These are phyloP conservation scores for Penelope pileata DNA, from an alignment of 2,113 vertebrate genomes.

Conservation along the genomic window DNA sequence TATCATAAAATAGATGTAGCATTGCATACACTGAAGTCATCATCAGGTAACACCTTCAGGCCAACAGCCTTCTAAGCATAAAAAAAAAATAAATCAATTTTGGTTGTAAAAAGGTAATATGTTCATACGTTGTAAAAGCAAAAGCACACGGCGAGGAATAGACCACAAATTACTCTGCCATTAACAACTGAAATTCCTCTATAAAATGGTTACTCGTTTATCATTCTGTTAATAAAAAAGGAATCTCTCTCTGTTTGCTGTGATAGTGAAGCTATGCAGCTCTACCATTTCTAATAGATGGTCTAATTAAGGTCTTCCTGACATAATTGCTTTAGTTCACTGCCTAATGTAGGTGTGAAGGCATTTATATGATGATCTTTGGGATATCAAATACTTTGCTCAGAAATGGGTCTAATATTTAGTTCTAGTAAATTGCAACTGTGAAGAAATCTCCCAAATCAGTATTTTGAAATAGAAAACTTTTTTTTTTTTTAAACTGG, in stretches of 20 bases:
- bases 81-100: neutral
- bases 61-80: neutral
- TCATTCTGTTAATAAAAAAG: neutral
- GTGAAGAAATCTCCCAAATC: neutral
- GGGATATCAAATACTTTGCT: neutral
- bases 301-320: neutral
- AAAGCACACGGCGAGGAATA: neutral
- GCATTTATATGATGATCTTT: neutral
- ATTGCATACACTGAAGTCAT: rapidly evolving
- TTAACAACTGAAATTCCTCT: neutral
- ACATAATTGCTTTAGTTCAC: neutral
- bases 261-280: neutral
- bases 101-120: neutral
- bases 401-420: neutral
- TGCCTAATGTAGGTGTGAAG: neutral
- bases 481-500: neutral
- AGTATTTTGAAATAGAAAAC: neutral
- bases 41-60: neutral
- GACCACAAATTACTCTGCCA: neutral
- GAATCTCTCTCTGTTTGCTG: neutral
- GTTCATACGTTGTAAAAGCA: neutral
- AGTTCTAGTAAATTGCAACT: neutral
- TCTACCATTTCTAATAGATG: neutral
- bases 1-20: neutral
- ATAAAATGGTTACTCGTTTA: neutral